These are phyloP conservation scores for Coenonympha glycerion DNA, from an alignment of 2,888 invertebrate species.

Conservation along the genomic window DNA sequence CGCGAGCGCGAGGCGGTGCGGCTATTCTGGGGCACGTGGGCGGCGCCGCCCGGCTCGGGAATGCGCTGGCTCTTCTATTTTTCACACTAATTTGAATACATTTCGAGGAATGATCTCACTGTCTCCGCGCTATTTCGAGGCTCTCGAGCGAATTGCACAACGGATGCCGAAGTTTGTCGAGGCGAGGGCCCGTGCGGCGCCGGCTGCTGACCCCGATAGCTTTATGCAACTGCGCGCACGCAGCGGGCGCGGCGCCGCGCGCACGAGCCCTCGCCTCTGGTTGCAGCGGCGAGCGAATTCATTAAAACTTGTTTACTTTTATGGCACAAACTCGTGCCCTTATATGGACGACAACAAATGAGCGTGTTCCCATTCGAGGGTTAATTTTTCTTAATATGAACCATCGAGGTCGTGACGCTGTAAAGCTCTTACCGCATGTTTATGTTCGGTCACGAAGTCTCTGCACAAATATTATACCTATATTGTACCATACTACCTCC, in stretches of 20 bases:
- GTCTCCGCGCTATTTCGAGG: conserved; percentile 31
- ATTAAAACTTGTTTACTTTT: conserved; percentile 69
- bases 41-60: conserved; percentile 39
- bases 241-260: conserved; percentile 26
- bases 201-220: conserved; percentile 34
- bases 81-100: conserved; percentile 43
- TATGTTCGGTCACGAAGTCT: no score
- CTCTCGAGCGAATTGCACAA: conserved; percentile 45
- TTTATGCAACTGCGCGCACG: conserved; percentile 38
- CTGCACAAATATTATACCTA: no score
- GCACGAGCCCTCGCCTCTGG: conserved; percentile 51
- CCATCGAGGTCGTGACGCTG: conserved; percentile 5
- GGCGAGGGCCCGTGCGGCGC: conserved; percentile 37
- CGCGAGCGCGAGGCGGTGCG: conserved; percentile 56
- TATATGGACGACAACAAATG: conserved; percentile 55
- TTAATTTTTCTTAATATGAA: conserved; percentile 43
- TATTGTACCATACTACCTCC: no score
- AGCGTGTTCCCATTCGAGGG: conserved; percentile 55
- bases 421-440: background rate
- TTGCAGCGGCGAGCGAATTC: conserved; percentile 57
- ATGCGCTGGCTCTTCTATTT: conserved; percentile 39
- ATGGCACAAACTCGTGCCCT: conserved; percentile 56
- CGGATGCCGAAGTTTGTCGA: conserved; percentile 12
- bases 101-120: conserved; percentile 41
- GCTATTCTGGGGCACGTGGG: conserved; percentile 63